Evolutionary conservation across 1,140 invertebrate genomes (phyloP), one percentile per base, ranked within the genome.

Genomic region (Hormaphis cornu): DNA sequence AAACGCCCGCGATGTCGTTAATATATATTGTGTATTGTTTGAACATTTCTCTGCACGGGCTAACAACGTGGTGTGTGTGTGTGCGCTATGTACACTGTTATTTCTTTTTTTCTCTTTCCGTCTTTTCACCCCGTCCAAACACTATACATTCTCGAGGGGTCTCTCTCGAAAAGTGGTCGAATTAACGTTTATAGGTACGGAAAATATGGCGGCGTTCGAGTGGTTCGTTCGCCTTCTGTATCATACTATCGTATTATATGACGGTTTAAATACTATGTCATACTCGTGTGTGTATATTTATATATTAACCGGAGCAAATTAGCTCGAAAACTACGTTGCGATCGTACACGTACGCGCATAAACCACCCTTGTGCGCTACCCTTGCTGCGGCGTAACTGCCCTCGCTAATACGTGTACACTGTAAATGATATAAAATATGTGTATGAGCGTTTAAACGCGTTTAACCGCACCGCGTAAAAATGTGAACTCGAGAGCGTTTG

Each of bases 21-120:
- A n/a, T n/a, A n/a, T n/a, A n/a, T n/a, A n/a, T n/a, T n/a, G 18
- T 16, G 28, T 35, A 20, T n/a, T 26, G 50, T 52, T 7, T 24
- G 5, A 16, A 44, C n/a, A 7, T n/a, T n/a, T 7, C 40, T 12
- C 20, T 63, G 26, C 33, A 24, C 12, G 33, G 28, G 26, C 61
- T 66, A 66, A 66, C 50, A 66, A 66, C 24, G 61, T 66, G 18
- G 28, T 66, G 24, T 16, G 33, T n/a, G n/a, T n/a, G n/a, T n/a
- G n/a, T n/a, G n/a, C n/a, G n/a, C n/a, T 8, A 35, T 35, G 3
- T 54, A 53, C n/a, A 30, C 40, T 44, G 40, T 42, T 59, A 42
- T 59, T 63, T 35, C 35, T 30, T 18, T 24, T 58, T 18, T 61
- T 63, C 30, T 46, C 22, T 42, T 30, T 22, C 50, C 35, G 22